Conservation (phyloP, 1,140 invertebrate species). For the Wasmannia auropunctata region DNA sequence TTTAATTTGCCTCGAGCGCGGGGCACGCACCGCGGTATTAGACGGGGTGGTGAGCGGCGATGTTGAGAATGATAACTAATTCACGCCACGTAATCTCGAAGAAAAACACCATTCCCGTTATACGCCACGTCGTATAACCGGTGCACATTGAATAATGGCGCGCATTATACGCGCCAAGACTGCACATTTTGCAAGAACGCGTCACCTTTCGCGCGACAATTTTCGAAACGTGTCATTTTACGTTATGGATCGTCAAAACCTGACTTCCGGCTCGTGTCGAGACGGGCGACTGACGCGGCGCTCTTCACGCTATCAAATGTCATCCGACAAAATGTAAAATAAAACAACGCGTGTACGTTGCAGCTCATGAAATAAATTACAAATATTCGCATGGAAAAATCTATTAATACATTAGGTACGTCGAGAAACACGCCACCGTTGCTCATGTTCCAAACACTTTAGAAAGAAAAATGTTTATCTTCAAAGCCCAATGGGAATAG, state of each 20-base stretch:
- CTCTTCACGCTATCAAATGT: neutral
- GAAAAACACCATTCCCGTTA: conserved; percentile 47
- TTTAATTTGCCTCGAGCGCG: conserved; percentile 23
- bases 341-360: neutral
- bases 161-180: conserved; percentile 19
- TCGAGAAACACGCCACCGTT: neutral
- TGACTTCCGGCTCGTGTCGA: neutral
- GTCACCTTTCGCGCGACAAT: neutral
- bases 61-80: conserved; percentile 60
- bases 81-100: conserved; percentile 48
- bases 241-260: neutral
- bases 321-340: neutral
- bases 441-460: conserved; percentile 40
- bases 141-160: conserved; percentile 25
- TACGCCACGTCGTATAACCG: conserved; percentile 10
- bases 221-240: neutral
- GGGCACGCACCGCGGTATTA: conserved; percentile 3
- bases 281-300: neutral
- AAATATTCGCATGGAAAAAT: neutral
- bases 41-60: neutral
- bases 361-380: neutral
- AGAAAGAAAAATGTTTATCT: conserved; percentile 53
- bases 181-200: conserved; percentile 10
- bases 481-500: conserved; percentile 24
- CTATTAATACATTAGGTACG: conserved; percentile 43